phyloP scores from a whole-genome alignment of 2,797 vertebrate genomes.

The Cryptoprocta ferox region DNA sequence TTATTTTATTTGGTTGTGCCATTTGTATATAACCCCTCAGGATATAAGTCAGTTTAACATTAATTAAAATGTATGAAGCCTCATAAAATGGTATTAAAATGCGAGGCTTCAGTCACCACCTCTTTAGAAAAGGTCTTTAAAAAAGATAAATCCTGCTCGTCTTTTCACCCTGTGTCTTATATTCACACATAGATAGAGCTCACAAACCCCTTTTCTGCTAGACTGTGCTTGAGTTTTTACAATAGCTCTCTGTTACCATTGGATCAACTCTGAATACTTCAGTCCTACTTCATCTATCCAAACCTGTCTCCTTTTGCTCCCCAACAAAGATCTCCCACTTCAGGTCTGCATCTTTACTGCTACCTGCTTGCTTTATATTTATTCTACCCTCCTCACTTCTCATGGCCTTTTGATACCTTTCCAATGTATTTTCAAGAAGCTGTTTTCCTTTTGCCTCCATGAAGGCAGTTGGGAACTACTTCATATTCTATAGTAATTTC shows the following conservation, averaged over 20 bases:
- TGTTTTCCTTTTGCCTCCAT: neutral
- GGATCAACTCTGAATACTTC: neutral
- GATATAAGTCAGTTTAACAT: constrained; percentile 64
- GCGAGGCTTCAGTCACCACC: constrained; percentile 46
- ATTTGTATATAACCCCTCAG: constrained; percentile 51
- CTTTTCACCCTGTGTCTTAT: neutral
- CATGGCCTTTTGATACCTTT: neutral
- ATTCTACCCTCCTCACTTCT: neutral
- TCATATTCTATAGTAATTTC: neutral
- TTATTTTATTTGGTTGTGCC: constrained; percentile 69
- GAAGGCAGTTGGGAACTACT: neutral
- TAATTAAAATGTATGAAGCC: constrained; percentile 71
- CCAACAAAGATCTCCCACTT: neutral
- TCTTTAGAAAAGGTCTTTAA: constrained; percentile 58
- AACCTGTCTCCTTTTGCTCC: neutral
- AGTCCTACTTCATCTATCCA: neutral
- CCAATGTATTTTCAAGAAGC: neutral
- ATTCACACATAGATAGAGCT: neutral
- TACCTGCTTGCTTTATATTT: neutral
- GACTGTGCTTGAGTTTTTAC: neutral
- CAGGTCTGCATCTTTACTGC: neutral
- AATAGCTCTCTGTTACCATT: neutral
- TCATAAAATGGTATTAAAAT: constrained; percentile 72
- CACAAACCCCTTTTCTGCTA: neutral
- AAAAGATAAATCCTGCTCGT: constrained; percentile 52